These are phyloP conservation scores for Hemibagrus wyckioides DNA, from an alignment of 2,113 vertebrate species.

Conservation along the genomic window DNA sequence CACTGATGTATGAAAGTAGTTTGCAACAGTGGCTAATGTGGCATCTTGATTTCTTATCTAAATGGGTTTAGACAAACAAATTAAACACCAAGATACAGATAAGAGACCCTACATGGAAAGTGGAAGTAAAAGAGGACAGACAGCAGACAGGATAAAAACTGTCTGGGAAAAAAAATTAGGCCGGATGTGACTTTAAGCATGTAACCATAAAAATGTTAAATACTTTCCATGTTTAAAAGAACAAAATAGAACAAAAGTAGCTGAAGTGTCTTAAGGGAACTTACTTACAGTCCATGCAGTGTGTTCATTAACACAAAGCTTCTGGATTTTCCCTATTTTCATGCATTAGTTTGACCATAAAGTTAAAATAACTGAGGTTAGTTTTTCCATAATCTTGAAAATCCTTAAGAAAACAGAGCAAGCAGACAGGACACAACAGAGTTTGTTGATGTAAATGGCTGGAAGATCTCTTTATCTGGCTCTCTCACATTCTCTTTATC, in stretches of 20 bases:
- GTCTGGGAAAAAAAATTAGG: not conserved
- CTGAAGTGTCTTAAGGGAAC: not conserved
- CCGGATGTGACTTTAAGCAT: not conserved
- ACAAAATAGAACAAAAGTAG: not conserved
- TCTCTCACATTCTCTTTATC: conserved; percentile 29
- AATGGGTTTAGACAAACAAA: not conserved
- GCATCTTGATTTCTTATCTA: not conserved
- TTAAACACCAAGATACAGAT: not conserved
- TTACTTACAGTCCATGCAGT: not conserved
- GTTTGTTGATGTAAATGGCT: conserved; percentile 28
- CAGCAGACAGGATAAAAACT: not conserved
- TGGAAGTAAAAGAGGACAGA: not conserved
- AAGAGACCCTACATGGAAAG: not conserved
- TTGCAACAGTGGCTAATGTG: not conserved
- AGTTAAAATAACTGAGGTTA: not conserved
- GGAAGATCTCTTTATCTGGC: conserved; percentile 5
- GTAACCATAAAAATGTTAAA: not conserved
- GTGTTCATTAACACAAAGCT: not conserved
- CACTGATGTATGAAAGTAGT: not conserved
- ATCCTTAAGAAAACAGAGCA: not conserved
- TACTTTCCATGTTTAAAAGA: not conserved
- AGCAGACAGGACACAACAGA: not conserved
- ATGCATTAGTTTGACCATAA: not conserved
- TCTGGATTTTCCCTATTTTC: not conserved
- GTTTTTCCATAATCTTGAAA: not conserved